Percentiles rank a stretch among this genome's conserved stretches.
Conservation (phyloP, 1,140 invertebrate species). For the Zaprionus tsacasi region DNA sequence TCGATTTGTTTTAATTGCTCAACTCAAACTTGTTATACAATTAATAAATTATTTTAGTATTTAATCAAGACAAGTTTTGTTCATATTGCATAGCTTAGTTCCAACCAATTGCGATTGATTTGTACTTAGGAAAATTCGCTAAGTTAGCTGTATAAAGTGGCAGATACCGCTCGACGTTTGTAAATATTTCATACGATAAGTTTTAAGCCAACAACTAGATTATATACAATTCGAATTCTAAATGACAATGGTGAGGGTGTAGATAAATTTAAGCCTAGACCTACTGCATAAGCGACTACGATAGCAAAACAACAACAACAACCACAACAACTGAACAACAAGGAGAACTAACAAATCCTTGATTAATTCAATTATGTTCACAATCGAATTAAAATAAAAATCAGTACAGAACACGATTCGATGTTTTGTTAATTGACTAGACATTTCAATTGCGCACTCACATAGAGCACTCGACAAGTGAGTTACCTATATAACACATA, state of each 20-base stretch:
- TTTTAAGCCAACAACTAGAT: conserved; percentile 74
- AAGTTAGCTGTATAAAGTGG: conserved; percentile 69
- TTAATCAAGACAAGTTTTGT: conserved; percentile 61
- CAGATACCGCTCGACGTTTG: conserved; percentile 57
- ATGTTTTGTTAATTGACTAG: conserved; percentile 47
- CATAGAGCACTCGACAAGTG: conserved; percentile 32
- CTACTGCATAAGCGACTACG: conserved; percentile 51
- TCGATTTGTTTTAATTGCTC: conserved; percentile 56
- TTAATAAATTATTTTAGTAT: conserved; percentile 60
- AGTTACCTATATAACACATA: conserved; percentile 20
- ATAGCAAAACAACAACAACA: conserved; percentile 23
- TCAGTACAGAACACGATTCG: conserved; percentile 47
- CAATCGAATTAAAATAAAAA: conserved; percentile 64
- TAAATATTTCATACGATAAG: conserved; percentile 79
- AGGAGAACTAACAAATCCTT: conserved; percentile 45
- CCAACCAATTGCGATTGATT: conserved; percentile 64
- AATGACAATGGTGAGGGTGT: conserved; percentile 49
- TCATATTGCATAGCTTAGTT: conserved; percentile 60
- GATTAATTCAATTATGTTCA: conserved; percentile 76
- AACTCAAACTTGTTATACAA: conserved; percentile 63
- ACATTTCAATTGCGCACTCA: conserved; percentile 57
- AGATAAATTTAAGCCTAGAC: conserved; percentile 77
- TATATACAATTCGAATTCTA: conserved; percentile 73
- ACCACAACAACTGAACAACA: conserved; percentile 33
- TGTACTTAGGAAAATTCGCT: conserved; percentile 70